phyloP scores from a whole-genome alignment of 2,113 vertebrate species.

The Mirounga angustirostris region DNA sequence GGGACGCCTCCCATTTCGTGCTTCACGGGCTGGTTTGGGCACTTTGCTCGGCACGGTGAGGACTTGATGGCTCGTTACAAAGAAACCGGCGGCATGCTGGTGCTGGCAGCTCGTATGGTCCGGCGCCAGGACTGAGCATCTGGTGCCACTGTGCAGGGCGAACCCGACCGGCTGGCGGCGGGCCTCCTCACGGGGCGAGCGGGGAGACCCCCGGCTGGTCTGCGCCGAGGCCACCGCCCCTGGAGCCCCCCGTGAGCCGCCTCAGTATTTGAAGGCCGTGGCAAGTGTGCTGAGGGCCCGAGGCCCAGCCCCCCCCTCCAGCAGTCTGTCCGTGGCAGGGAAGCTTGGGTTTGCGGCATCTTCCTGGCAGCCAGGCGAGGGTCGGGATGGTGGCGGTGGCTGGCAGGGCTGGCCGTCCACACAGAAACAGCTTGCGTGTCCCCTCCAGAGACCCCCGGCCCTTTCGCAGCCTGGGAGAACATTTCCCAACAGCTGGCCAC shows the following conservation, averaged over 20 bases:
- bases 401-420: background rate
- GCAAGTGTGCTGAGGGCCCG: background rate
- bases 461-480: background rate
- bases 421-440: background rate
- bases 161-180: accelerated
- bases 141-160: accelerated
- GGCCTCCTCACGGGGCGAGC: accelerated
- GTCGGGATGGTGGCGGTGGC: no score
- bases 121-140: background rate
- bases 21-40: background rate
- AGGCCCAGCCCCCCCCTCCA: background rate
- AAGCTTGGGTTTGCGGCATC: background rate
- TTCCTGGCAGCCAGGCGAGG: background rate
- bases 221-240: no score
- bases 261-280: background rate
- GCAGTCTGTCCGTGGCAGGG: background rate
- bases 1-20: background rate
- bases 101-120: accelerated
- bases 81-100: background rate
- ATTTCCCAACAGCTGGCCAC: background rate
- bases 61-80: no score
- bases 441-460: background rate
- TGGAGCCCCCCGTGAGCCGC: background rate
- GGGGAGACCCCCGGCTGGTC: background rate
- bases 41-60: background rate